Conservation (phyloP, 2,113 vertebrate species). For the Xiphorhynchus elegans region DNA sequence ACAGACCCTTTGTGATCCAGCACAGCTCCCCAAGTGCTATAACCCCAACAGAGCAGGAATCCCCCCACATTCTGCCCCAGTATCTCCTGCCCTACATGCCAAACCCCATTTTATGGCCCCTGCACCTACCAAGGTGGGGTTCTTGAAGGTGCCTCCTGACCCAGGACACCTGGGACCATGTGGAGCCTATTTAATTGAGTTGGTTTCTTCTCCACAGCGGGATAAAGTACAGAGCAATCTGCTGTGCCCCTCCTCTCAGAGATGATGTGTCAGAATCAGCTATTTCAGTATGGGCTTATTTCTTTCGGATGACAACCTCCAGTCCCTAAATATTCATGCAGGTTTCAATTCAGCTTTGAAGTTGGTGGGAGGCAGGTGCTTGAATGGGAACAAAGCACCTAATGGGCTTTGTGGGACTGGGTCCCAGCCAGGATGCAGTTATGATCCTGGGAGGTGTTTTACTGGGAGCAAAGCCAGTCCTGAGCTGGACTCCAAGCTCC, state of each 20-base stretch:
- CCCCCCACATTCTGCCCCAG: background rate
- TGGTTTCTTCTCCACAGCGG: fast-evolving
- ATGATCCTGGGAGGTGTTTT: background rate
- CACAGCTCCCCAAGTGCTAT: fast-evolving
- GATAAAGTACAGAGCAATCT: fast-evolving
- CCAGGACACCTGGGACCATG: background rate
- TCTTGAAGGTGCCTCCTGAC: background rate
- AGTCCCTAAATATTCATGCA: slow-evolving; percentile 13
- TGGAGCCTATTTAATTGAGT: background rate
- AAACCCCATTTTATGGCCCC: background rate
- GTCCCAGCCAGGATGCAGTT: background rate
- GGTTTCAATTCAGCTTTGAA: background rate
- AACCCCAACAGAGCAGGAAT: background rate
- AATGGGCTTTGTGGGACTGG: background rate
- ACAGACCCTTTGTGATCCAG: background rate
- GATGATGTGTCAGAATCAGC: background rate
- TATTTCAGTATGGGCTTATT: background rate
- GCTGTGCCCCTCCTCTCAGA: background rate
- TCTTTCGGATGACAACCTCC: background rate
- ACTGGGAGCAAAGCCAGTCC: background rate
- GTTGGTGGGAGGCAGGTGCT: background rate
- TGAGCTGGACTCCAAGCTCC: background rate
- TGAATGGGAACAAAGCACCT: background rate
- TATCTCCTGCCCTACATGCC: fast-evolving
- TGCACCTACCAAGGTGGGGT: background rate